phyloP scores from a whole-genome alignment of 1,140 invertebrate genomes.

The Thaumetopoea pityocampa region DNA sequence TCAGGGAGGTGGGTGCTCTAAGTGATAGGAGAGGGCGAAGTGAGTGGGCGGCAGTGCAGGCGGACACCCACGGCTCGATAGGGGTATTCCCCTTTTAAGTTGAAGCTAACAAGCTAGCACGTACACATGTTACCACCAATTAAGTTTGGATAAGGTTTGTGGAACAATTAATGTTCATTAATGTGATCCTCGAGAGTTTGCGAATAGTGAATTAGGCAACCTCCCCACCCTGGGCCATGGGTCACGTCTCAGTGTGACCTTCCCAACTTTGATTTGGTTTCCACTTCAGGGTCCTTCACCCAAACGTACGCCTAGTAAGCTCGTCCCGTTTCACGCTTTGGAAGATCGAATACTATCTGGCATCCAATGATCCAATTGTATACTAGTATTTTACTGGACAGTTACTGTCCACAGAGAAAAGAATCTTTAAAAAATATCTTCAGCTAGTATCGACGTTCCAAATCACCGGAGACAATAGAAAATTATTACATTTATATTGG shows the following conservation, averaged over 20 bases:
- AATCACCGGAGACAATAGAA: slow-evolving; percentile 57
- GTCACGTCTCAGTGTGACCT: slow-evolving; percentile 81
- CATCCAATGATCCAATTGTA: slow-evolving; percentile 11
- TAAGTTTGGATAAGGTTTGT: slow-evolving; percentile 41
- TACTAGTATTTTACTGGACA: no score
- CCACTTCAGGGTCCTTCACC: slow-evolving; percentile 78
- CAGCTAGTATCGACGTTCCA: slow-evolving; percentile 54
- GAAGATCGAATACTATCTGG: slow-evolving; percentile 47
- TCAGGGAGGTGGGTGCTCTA: slow-evolving; percentile 44
- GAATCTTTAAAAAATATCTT: slow-evolving; percentile 14
- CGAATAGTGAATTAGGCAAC: slow-evolving; percentile 43
- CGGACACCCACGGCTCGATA: slow-evolving; percentile 70
- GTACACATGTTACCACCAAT: slow-evolving; percentile 49
- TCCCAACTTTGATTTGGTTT: slow-evolving; percentile 84
- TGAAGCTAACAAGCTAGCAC: slow-evolving; percentile 61
- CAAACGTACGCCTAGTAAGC: slow-evolving; percentile 57
- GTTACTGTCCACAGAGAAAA: no score
- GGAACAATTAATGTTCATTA: slow-evolving; percentile 42
- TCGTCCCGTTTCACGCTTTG: slow-evolving; percentile 45
- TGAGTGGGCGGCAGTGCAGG: slow-evolving; percentile 49
- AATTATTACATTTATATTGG: slow-evolving; percentile 54
- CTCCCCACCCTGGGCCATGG: slow-evolving; percentile 61
- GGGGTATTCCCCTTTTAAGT: slow-evolving; percentile 50
- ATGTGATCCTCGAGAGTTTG: slow-evolving; percentile 45
- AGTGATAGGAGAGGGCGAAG: slow-evolving; percentile 44